Conservation (phyloP, 2,888 invertebrate genomes). For the Julus scanicus region DNA sequence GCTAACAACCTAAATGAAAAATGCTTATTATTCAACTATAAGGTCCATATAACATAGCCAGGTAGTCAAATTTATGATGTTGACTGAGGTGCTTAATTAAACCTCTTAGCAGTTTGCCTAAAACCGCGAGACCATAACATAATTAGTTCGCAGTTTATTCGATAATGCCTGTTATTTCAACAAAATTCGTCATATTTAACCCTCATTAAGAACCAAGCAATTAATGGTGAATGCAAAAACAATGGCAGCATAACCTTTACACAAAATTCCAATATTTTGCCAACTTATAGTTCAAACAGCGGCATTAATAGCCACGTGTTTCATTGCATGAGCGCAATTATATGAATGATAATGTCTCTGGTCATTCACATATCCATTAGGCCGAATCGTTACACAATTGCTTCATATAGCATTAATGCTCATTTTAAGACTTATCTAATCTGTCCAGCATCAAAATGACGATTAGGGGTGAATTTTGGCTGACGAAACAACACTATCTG, state of each 20-base stretch:
- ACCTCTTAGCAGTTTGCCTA: not conserved
- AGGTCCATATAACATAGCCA: not conserved
- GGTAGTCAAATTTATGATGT: constrained; percentile 39
- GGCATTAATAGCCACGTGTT: not conserved
- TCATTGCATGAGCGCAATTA: not conserved
- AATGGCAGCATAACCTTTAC: not conserved
- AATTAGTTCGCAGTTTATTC: constrained; percentile 15
- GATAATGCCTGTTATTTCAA: not conserved
- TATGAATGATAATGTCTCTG: constrained; percentile 31
- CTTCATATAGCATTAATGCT: constrained; percentile 25
- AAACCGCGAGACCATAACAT: not conserved
- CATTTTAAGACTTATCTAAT: constrained; percentile 45
- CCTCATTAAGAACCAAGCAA: not conserved
- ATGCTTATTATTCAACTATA: not conserved
- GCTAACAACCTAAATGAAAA: not conserved
- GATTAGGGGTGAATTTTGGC: constrained; percentile 38
- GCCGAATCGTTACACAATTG: constrained; percentile 37
- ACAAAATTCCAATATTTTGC: not conserved
- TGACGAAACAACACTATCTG: constrained; percentile 45
- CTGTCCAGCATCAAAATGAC: constrained; percentile 4
- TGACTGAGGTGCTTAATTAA: not conserved
- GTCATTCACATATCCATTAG: constrained; percentile 29
- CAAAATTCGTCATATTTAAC: not conserved
- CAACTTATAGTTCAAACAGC: not conserved
- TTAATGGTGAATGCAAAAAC: not conserved